These are phyloP conservation scores for Probosciger aterrimus DNA, from an alignment of 2,113 vertebrate species.

Conservation along the genomic window DNA sequence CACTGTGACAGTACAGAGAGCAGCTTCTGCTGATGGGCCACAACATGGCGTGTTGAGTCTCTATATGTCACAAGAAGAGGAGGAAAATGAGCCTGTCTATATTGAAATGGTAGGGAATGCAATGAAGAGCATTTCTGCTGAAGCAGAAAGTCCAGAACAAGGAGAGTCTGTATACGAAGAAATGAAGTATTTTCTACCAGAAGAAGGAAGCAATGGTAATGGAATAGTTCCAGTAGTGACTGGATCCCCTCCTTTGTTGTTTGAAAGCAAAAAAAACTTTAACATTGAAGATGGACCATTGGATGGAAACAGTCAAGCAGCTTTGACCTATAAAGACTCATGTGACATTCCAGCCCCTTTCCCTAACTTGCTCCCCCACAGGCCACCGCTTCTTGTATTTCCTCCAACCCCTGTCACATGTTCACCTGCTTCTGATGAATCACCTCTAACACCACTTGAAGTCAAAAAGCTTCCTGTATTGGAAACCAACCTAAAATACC, in stretches of 20 bases:
- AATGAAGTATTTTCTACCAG: slow-evolving; percentile 89
- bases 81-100: slow-evolving; percentile 83
- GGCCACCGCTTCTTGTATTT: slow-evolving; percentile 92
- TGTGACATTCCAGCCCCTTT: slow-evolving; percentile 95
- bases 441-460: slow-evolving; percentile 92
- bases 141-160: slow-evolving; percentile 79
- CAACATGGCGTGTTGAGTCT: slow-evolving; percentile 70
- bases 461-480: slow-evolving; percentile 94
- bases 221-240: slow-evolving; percentile 32
- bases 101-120: slow-evolving; percentile 93
- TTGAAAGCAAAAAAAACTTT: slow-evolving; percentile 60
- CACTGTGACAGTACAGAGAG: slow-evolving; percentile 68
- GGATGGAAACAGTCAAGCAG: slow-evolving; percentile 18
- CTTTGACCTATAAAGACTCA: slow-evolving; percentile 69
- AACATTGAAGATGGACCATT: slow-evolving; percentile 8
- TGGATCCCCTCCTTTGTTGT: slow-evolving; percentile 43
- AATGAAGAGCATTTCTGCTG: slow-evolving; percentile 54
- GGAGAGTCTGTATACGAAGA: slow-evolving; percentile 93
- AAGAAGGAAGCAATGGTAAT: slow-evolving; percentile 70
- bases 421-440: slow-evolving; percentile 96
- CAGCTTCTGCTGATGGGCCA: slow-evolving; percentile 73
- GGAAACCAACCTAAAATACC: slow-evolving; percentile 90
- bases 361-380: slow-evolving; percentile 91
- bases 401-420: slow-evolving; percentile 91
- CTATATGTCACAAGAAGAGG: slow-evolving; percentile 76